Conservation (phyloP, 2,113 vertebrate species). For the Urocolius indicus region DNA sequence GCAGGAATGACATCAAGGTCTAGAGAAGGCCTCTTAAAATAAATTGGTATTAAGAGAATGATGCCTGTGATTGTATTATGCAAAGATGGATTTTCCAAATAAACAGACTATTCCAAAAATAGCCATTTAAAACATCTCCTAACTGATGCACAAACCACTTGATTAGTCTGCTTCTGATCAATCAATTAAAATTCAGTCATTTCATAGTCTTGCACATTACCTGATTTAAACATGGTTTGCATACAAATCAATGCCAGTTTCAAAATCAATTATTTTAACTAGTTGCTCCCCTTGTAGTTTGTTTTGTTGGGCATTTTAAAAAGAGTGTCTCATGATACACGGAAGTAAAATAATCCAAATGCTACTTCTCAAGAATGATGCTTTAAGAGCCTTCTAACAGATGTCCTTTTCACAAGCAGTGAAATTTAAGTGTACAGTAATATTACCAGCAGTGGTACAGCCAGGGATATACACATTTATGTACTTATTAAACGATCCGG, state of each 20-base stretch:
- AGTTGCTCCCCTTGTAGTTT: not conserved
- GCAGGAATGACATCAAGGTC: conserved; percentile 58
- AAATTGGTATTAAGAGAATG: conserved; percentile 41
- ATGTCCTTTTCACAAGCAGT: not conserved
- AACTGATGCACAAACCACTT: not conserved
- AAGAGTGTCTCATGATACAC: not conserved
- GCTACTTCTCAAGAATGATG: not conserved
- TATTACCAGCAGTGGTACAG: not conserved
- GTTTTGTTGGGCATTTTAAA: not conserved
- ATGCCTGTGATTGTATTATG: conserved; percentile 34
- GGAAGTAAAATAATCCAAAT: not conserved
- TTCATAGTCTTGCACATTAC: not conserved
- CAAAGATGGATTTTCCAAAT: conserved; percentile 49
- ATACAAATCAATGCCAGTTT: not conserved
- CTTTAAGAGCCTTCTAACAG: not conserved
- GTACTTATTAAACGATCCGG: not conserved
- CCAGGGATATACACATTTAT: not conserved
- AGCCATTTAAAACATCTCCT: conserved; percentile 25
- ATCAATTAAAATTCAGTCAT: conserved; percentile 1
- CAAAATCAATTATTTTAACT: not conserved
- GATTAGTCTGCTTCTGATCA: conserved; percentile 1
- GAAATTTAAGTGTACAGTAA: not conserved
- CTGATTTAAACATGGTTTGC: not conserved
- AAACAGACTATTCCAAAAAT: conserved; percentile 59
- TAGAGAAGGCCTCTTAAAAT: conserved; percentile 44